Percentiles rank a stretch among this genome's conserved stretches.
Conservation (phyloP, 1,140 invertebrate genomes). For the Rhyzopertha dominica region DNA sequence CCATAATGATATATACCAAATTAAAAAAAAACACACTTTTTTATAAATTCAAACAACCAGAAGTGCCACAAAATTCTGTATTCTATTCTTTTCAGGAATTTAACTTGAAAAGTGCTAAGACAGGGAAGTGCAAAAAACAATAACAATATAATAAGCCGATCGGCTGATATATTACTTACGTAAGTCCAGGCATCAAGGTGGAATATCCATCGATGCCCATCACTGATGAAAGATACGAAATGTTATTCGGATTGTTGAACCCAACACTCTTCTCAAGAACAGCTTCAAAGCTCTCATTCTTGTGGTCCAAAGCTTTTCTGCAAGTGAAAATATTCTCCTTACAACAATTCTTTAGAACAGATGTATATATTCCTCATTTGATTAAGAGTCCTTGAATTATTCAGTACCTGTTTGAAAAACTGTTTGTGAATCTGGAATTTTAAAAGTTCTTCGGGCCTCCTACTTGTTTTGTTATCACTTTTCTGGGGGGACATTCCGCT, state of each 20-base stretch:
- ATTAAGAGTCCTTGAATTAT: conserved; percentile 8
- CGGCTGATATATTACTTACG: conserved; percentile 56
- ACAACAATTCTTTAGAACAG: conserved; percentile 10
- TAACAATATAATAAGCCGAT: no score
- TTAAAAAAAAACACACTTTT: no score
- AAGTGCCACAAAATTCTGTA: no score
- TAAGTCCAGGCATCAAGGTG: conserved; percentile 69
- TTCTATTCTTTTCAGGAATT: no score
- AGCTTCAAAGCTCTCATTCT: conserved; percentile 76
- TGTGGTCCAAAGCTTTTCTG: conserved; percentile 74
- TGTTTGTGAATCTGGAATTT: conserved; percentile 28
- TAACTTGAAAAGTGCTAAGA: no score
- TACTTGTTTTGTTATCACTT: conserved; percentile 1
- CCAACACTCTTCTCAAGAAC: conserved; percentile 77
- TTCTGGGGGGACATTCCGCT: background rate
- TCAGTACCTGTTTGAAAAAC: conserved; percentile 11
- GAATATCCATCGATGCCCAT: conserved; percentile 67
- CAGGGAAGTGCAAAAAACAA: no score
- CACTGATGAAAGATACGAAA: conserved; percentile 68
- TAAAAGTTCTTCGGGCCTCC: conserved; percentile 1
- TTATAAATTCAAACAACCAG: no score
- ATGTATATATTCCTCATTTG: background rate
- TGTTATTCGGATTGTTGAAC: conserved; percentile 87
- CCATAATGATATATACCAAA: no score
- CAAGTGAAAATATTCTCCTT: conserved; percentile 30